Evolutionary conservation across 1,140 invertebrate genomes (phyloP).

Genomic region (Temnothorax longispinosus): DNA sequence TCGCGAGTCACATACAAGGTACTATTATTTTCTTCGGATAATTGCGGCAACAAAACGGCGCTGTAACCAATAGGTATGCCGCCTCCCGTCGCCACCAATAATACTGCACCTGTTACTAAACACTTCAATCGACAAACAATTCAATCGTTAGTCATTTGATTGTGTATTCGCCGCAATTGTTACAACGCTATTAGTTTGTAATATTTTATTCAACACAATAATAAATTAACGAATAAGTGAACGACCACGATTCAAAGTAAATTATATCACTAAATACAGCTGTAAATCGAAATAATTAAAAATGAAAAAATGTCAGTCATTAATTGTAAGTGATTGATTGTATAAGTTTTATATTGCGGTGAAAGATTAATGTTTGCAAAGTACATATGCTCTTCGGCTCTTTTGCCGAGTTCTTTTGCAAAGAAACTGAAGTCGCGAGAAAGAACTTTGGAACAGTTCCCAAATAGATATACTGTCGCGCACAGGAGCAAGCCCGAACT

Average conservation of each 20-base stretch:
- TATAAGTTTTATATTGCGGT: neutral
- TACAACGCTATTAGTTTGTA: neutral
- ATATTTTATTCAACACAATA: neutral
- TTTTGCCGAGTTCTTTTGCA: neutral
- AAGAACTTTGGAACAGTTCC: neutral
- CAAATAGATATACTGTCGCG: neutral
- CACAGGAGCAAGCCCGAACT: neutral
- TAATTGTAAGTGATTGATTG: neutral
- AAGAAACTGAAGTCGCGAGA: neutral
- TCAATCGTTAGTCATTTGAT: neutral
- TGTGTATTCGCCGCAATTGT: neutral
- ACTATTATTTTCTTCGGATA: constrained; percentile 84
- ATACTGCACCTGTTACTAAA: constrained; percentile 89
- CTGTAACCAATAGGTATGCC: constrained; percentile 91
- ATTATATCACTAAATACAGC: neutral
- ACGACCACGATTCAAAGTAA: neutral
- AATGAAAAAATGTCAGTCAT: neutral
- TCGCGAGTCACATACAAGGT: constrained; percentile 86
- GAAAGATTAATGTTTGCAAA: neutral
- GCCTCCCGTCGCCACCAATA: constrained; percentile 88
- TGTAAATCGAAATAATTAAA: constrained; percentile 3
- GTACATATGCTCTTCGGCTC: neutral
- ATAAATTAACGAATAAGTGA: neutral
- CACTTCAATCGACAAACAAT: constrained; percentile 84
- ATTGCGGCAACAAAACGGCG: constrained; percentile 88